Conservation (phyloP, 2,113 vertebrate species). For the Anoura caudifer region DNA sequence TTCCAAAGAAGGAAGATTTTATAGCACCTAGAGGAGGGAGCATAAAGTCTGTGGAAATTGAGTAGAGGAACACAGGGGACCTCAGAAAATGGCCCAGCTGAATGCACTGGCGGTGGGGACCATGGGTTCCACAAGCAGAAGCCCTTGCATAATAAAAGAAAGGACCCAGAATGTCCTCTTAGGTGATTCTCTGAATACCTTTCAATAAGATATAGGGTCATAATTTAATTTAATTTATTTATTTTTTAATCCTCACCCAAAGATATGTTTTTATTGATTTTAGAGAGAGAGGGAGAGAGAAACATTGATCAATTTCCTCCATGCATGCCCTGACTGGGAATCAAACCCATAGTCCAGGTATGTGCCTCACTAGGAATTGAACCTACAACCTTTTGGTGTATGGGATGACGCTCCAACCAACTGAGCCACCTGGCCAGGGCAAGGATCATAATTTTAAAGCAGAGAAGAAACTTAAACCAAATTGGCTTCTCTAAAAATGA, state of each 20-base stretch:
- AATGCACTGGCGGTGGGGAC: accelerated
- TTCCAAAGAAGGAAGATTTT: neutral
- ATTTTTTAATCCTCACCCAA: too few relatives aligned
- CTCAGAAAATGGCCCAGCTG: accelerated
- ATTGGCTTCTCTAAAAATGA: conserved; percentile 1
- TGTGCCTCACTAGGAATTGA: too few relatives aligned
- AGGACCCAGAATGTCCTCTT: neutral
- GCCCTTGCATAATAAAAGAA: neutral
- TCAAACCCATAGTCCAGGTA: too few relatives aligned
- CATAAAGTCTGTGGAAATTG: neutral
- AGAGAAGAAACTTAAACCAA: conserved; percentile 2
- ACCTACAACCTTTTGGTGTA: too few relatives aligned
- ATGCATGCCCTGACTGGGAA: too few relatives aligned
- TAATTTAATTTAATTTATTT: neutral
- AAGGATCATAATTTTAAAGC: neutral
- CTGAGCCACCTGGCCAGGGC: too few relatives aligned
- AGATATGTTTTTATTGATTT: too few relatives aligned
- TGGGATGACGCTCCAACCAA: too few relatives aligned
- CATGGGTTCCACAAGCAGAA: neutral
- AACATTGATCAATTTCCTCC: too few relatives aligned
- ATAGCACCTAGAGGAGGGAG: neutral
- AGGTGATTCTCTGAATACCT: neutral
- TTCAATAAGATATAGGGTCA: neutral
- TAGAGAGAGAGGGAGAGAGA: too few relatives aligned
- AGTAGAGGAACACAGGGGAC: neutral